Evolutionary conservation across 2,888 invertebrate species (phyloP), one percentile per base, ranked within the genome.

Genomic region (Endomychus coccineus): DNA sequence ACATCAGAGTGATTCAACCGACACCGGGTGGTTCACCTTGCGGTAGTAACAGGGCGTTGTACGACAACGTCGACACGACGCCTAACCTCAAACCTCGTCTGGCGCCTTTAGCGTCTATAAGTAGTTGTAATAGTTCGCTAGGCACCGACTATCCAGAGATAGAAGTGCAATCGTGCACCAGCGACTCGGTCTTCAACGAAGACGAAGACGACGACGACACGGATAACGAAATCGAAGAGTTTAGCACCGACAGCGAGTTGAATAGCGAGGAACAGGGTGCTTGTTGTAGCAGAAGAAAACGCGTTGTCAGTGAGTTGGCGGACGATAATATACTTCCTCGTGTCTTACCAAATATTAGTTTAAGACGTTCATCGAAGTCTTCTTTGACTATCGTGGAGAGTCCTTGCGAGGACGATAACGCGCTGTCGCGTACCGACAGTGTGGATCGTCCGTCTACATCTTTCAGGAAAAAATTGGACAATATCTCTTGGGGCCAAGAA

Each of bases 21-120:
- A 84, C 83, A 13, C 86, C 89, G n/a, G 83, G 86, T 36, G 73
- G 85, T 33, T 88, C 89, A 22, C 88, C 89, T 5, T 78, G 79
- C 58, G 78, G 77, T 19, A 87, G 87, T 59, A 78, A 81, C 52
- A 63, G 70, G 12, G 71, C 71, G 36, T 58, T 76, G 4, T 70
- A 72, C 53, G 66, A 69, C 42, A 54, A 58, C 45, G 52, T 45
- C 27, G 42, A 37, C 4, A 42, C 38, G 11, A 40, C 49, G 16
- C 50, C 52, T 28, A 48, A 51, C 34, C 43, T 55, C 23, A 54
- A 54, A 38, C 61, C 61, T 51, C 69, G 77, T 51, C 69, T 83
- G 44, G 86, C 86, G 14, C 86, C 86, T 10, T 70, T 86, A 42
- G 86, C 86, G 38, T 86, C 86, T 29, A 78, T 83, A 60, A 84